phyloP scores from a whole-genome alignment of 1,140 invertebrate species.

The Ctenoplectra terminalis region DNA sequence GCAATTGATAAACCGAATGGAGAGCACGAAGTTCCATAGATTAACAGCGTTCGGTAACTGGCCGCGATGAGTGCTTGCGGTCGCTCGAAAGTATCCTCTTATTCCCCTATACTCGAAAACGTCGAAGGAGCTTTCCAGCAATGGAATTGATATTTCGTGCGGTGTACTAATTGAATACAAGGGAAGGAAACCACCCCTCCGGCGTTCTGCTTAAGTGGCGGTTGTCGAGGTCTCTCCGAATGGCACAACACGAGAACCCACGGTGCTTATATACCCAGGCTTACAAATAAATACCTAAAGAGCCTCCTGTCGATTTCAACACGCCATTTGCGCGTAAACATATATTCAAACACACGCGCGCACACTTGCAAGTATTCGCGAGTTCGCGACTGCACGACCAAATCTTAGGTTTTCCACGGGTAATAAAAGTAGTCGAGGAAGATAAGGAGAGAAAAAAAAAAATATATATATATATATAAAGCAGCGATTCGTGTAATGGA shows the following conservation, averaged over 20 bases:
- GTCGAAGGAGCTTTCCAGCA: constrained; percentile 56
- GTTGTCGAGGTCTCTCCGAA: constrained; percentile 65
- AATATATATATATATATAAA: too few relatives aligned
- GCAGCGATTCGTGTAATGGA: background rate
- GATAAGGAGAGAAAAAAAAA: background rate
- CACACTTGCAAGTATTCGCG: background rate
- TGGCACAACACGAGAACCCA: constrained; percentile 58
- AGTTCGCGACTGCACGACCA: background rate
- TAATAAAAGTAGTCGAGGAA: background rate
- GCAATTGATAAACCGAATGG: constrained; percentile 28
- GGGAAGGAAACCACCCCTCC: constrained; percentile 60
- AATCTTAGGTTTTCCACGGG: background rate
- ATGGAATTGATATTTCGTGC: constrained; percentile 69
- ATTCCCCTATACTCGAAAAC: constrained; percentile 38
- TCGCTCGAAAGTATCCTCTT: constrained; percentile 43
- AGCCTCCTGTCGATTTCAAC: constrained; percentile 56
- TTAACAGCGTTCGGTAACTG: constrained; percentile 19
- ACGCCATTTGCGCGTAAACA: constrained; percentile 38
- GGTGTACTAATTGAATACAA: constrained; percentile 65
- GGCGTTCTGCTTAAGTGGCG: constrained; percentile 64
- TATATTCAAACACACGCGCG: background rate
- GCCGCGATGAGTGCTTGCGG: constrained; percentile 19
- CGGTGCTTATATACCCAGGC: constrained; percentile 51
- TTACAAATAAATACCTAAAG: constrained; percentile 64
- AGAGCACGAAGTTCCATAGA: constrained; percentile 19